phyloP scores from a whole-genome alignment of 2,797 vertebrate species.

The Sebastiscus tertius region DNA sequence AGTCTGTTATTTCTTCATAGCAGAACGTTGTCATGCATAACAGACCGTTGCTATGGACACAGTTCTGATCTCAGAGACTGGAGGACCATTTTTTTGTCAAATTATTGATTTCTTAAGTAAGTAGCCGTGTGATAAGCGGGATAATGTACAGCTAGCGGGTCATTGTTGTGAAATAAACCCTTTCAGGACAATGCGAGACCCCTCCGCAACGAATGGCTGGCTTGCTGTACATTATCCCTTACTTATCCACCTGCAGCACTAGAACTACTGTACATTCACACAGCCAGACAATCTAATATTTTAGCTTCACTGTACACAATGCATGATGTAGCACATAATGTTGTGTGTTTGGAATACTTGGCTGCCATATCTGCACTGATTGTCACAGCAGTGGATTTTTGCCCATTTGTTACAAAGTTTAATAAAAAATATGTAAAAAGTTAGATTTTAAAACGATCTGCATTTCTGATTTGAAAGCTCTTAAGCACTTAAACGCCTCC shows the following conservation, averaged over 20 bases:
- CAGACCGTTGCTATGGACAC: too few species aligned
- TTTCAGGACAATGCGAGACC: too few species aligned
- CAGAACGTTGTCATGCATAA: too few species aligned
- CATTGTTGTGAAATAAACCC: too few species aligned
- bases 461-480: constrained; percentile 26
- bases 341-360: background rate
- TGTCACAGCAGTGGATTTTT: background rate
- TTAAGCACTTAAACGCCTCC: constrained; percentile 8
- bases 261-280: background rate
- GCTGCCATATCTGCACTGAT: background rate
- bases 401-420: background rate
- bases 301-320: background rate
- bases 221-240: too few species aligned
- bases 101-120: too few species aligned
- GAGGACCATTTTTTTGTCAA: too few species aligned
- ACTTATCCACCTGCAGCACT: background rate
- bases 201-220: too few species aligned
- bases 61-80: too few species aligned
- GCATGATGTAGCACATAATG: background rate
- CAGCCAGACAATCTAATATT: background rate
- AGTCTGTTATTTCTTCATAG: too few species aligned
- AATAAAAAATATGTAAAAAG: background rate
- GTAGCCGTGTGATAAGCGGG: too few species aligned
- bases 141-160: too few species aligned
- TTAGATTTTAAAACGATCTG: background rate